Evolutionary conservation across 2,888 invertebrate genomes (phyloP).

Genomic region (Orthonevra nobilis): DNA sequence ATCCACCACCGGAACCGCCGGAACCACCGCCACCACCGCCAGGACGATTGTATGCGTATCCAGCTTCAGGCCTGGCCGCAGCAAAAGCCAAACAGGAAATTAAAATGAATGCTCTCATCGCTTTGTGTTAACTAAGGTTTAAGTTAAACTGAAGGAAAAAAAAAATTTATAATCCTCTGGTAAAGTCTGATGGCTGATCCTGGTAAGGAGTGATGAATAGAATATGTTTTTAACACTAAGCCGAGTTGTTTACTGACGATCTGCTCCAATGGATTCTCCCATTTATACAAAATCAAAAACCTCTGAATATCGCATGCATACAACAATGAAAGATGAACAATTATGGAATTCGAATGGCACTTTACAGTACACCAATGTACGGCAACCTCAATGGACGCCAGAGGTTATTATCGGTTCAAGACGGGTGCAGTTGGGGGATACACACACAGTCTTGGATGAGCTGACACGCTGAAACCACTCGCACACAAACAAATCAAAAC

Average conservation of each 20-base stretch:
- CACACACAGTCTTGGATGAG: conserved; percentile 49
- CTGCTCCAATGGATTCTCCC: conserved; percentile 78
- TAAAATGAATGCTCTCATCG: conserved; percentile 80
- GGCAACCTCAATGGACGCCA: conserved; percentile 40
- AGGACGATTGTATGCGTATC: conserved; percentile 80
- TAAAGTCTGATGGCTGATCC: conserved; percentile 69
- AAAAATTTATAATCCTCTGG: conserved; percentile 63
- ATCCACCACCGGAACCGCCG: conserved; percentile 76
- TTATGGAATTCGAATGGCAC: conserved; percentile 54
- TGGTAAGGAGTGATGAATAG: conserved; percentile 72
- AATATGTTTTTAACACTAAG: conserved; percentile 79
- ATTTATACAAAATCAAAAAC: conserved; percentile 79
- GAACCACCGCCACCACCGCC: conserved; percentile 78
- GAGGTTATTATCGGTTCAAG: conserved; percentile 59
- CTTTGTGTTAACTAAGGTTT: conserved; percentile 51
- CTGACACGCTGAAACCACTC: conserved; percentile 19
- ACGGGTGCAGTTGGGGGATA: conserved; percentile 28
- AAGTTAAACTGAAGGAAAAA: conserved; percentile 46
- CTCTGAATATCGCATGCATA: conserved; percentile 57
- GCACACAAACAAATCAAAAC: conserved; percentile 46
- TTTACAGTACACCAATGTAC: conserved; percentile 38
- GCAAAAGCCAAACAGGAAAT: conserved; percentile 80
- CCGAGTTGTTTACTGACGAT: conserved; percentile 80
- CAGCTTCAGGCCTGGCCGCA: conserved; percentile 80
- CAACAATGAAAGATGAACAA: conserved; percentile 65